Base-by-base conservation (phyloP, 2,797 vertebrate genomes). In the Tangara arthus region DNA sequence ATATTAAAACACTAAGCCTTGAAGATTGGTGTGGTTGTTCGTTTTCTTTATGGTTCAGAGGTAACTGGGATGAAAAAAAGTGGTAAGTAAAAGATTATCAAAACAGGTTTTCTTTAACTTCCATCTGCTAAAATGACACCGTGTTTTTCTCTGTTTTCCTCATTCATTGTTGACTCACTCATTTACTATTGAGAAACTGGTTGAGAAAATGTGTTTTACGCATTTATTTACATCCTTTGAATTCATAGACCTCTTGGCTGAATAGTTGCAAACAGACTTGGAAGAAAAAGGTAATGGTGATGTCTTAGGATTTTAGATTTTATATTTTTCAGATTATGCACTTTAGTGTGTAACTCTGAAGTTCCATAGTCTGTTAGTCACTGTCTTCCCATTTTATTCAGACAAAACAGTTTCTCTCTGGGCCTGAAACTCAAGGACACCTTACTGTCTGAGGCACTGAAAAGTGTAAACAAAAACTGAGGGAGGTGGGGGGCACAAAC, bases 221-320 rank as follows among this genome's bases (percentile, higher is more conserved):
- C 49, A 81, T 28, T 28, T 87, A 66, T 37, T 93, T 52, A 12
- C 12, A 21, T 60, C 56, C 78, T 70, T 68, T 41, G n/a, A 61
- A 34, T 84, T 88, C 68, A n/a, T 44, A 93, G 86, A 94, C 78
- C 32, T 23, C 56, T 90, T 94, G 80, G 69, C 81, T 94, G 93
- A 92, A 78, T 57, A 95, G 81, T 53, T 94, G 34, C 60, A 96
- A 90, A 90, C 60, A 80, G 44, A 91, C 87, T 94, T 89, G 52
- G 37, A 44, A 94, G 53, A 57, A 79, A 81, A 93, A 75, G 15
- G 69, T 79, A 84, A 70, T 0, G 0, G 4, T 28, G 18, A 22
- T 41, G 7, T 14, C 23, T 50, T 50, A 21, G 30, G 30, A 52
- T 52, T 50, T 76, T 28, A 28, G 23, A 4, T 52, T 61, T 28